A percentile compares a stretch with the other conserved stretches of the same genome.
Evolutionary conservation across 2,797 vertebrate species (phyloP).

Genomic region (Sarcoramphus papa): DNA sequence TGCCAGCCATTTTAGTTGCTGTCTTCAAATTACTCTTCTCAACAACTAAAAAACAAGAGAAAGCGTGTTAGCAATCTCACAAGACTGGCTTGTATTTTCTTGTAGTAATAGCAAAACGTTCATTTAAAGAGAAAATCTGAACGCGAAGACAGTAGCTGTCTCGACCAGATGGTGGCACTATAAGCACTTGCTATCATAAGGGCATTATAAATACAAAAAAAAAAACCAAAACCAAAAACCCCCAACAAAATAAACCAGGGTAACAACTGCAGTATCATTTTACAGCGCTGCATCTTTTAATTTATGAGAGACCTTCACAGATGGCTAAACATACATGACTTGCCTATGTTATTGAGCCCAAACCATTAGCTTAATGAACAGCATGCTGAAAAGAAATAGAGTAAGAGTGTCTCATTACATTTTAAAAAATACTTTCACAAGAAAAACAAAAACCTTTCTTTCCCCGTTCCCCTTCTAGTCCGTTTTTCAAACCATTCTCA

Average conservation of each 20-base stretch:
- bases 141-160: background rate
- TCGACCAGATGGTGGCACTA: constrained; percentile 71
- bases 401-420: background rate
- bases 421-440: background rate
- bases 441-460: background rate
- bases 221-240: background rate
- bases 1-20: background rate
- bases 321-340: background rate
- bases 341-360: background rate
- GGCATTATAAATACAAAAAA: background rate
- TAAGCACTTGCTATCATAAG: constrained; percentile 56
- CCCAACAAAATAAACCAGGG: background rate
- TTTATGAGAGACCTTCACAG: background rate
- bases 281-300: background rate
- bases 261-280: background rate
- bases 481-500: background rate
- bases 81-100: background rate
- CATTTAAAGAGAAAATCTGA: background rate
- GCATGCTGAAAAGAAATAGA: background rate
- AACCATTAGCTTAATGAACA: background rate
- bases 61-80: background rate
- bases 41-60: background rate
- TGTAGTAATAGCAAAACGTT: background rate
- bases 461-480: background rate
- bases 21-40: background rate